phyloP scores from a whole-genome alignment of 92 coral and sea anemone species.

The Heteractis magnifica region DNA sequence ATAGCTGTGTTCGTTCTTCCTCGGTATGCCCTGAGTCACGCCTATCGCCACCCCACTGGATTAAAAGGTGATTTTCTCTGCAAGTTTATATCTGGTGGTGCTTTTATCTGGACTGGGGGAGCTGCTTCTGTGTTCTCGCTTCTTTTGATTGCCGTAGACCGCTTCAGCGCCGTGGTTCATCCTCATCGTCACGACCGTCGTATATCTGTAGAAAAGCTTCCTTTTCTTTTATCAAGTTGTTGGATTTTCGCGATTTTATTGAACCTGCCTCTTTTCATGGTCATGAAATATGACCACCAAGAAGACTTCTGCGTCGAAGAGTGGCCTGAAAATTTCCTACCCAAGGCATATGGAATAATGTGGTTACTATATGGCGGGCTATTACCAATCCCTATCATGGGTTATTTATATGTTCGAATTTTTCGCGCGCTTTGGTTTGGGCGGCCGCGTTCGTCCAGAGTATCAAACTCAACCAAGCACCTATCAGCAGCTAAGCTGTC shows the following conservation, averaged over 20 bases:
- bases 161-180: conserved; percentile 44
- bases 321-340: conserved; percentile 35
- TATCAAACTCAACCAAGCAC: background rate
- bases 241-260: conserved; percentile 35
- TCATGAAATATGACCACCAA: conserved; percentile 27
- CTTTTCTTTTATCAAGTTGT: conserved; percentile 19
- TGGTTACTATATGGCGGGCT: conserved; percentile 33
- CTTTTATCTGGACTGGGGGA: conserved; percentile 49
- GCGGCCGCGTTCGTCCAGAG: conserved; percentile 14
- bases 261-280: conserved; percentile 31
- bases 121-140: conserved; percentile 44
- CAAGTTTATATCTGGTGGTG: conserved; percentile 43
- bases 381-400: conserved; percentile 31
- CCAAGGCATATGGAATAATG: conserved; percentile 31
- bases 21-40: conserved; percentile 31
- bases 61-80: conserved; percentile 30
- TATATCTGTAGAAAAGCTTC: conserved; percentile 15
- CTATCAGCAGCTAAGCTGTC: conserved; percentile 7
- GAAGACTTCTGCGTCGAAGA: conserved; percentile 35
- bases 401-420: conserved; percentile 15
- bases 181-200: conserved; percentile 30
- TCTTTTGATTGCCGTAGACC: conserved; percentile 40
- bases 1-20: conserved; percentile 43
- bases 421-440: conserved; percentile 27
- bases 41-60: conserved; percentile 40